Percentiles rank a stretch among this genome's conserved stretches.
phyloP scores from a whole-genome alignment of 2,888 invertebrate genomes.

The Allophyes oxyacanthae region DNA sequence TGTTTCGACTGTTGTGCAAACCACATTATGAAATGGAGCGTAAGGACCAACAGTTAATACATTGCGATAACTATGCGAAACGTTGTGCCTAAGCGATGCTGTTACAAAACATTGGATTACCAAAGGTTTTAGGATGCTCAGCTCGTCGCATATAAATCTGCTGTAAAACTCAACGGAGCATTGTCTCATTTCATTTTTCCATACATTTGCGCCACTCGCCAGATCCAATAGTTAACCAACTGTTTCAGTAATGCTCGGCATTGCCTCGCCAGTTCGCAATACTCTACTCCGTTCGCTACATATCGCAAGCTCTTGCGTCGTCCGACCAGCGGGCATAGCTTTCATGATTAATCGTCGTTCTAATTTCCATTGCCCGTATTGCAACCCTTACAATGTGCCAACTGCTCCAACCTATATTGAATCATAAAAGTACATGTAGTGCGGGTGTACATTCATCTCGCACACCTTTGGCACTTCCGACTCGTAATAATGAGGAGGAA shows the following conservation, averaged over 20 bases:
- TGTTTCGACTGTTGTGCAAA: slow-evolving; percentile 79
- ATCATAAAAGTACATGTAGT: slow-evolving; percentile 15
- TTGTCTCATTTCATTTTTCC: slow-evolving; percentile 75
- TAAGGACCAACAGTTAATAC: slow-evolving; percentile 76
- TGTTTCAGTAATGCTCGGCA: slow-evolving; percentile 77
- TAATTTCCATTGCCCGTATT: slow-evolving; percentile 63
- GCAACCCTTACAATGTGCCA: slow-evolving; percentile 61
- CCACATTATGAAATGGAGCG: slow-evolving; percentile 82
- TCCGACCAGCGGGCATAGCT: slow-evolving; percentile 70
- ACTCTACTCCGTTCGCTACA: slow-evolving; percentile 77
- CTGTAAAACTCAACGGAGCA: slow-evolving; percentile 56
- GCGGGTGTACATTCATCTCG: slow-evolving; percentile 65
- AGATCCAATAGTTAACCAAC: slow-evolving; percentile 83
- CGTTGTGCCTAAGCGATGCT: slow-evolving; percentile 66
- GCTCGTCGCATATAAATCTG: slow-evolving; percentile 72
- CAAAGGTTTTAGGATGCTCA: slow-evolving; percentile 65
- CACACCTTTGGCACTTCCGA: slow-evolving; percentile 80
- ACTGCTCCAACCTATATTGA: slow-evolving; percentile 45
- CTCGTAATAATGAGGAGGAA: slow-evolving; percentile 81
- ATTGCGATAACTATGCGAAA: slow-evolving; percentile 71
- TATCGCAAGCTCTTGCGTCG: slow-evolving; percentile 87
- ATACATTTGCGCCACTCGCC: slow-evolving; percentile 76
- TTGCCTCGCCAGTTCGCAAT: slow-evolving; percentile 78
- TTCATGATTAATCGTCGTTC: slow-evolving; percentile 79
- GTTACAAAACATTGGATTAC: slow-evolving; percentile 80